A percentile compares a stretch with the other conserved stretches of the same genome.
phyloP scores from a whole-genome alignment of 2,113 vertebrate species.

The Amazona vittata region DNA sequence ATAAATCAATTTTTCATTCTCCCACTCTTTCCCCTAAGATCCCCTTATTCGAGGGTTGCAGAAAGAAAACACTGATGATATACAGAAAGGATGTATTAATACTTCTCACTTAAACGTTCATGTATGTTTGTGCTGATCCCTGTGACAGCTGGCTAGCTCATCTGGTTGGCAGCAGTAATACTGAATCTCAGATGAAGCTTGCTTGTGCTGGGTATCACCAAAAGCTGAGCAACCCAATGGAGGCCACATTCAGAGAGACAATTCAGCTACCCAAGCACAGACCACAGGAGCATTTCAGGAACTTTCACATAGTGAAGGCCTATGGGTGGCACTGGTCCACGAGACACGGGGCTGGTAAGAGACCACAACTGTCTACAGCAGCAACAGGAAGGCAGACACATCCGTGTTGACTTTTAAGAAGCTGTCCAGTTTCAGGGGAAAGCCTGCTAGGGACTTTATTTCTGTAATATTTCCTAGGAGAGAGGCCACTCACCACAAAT shows the following conservation, averaged over 20 bases:
- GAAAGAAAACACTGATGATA: not conserved
- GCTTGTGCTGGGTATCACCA: not conserved
- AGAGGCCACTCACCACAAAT: not conserved
- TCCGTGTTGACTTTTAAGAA: not conserved
- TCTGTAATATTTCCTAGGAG: not conserved
- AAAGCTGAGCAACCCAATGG: not conserved
- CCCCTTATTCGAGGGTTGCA: not conserved
- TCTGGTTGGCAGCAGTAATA: not conserved
- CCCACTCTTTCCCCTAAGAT: not conserved
- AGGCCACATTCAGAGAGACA: not conserved
- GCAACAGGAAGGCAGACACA: not conserved
- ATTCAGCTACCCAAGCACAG: not conserved
- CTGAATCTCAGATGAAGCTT: not conserved
- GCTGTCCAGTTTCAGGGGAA: not conserved
- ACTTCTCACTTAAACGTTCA: not conserved
- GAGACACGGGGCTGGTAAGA: not conserved
- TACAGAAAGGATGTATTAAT: not conserved
- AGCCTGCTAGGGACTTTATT: not conserved
- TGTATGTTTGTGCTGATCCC: not conserved
- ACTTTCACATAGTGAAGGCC: fast-evolving
- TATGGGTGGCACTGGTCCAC: not conserved
- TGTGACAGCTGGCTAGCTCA: not conserved
- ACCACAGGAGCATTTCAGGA: not conserved
- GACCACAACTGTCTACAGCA: not conserved
- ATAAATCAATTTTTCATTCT: not conserved